Percentiles rank a stretch among this genome's conserved stretches.
Conservation (phyloP, 2,888 invertebrate species). For the Mantis religiosa region DNA sequence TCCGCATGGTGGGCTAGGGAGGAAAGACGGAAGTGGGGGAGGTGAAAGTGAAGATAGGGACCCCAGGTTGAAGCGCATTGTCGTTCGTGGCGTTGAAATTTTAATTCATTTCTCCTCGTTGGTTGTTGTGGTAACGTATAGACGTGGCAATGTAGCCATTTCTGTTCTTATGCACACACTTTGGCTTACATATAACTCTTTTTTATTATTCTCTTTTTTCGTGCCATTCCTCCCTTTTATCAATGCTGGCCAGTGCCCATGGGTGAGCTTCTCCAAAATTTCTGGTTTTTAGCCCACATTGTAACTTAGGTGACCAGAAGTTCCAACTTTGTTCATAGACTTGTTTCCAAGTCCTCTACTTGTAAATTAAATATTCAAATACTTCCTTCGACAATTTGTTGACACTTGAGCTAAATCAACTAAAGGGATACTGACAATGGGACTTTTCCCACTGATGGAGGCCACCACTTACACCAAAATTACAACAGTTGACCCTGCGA, state of each 20-base stretch:
- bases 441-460: no score
- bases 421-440: no score
- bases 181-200: background rate
- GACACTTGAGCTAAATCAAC: no score
- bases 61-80: constrained; percentile 21
- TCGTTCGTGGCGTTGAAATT: constrained; percentile 31
- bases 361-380: no score
- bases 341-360: no score
- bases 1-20: constrained; percentile 14
- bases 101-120: constrained; percentile 28
- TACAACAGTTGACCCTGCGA: no score
- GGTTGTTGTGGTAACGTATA: background rate
- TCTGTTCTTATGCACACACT: background rate
- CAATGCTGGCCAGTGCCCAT: background rate
- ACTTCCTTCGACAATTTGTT: no score
- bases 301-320: background rate
- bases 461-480: no score
- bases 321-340: no score
- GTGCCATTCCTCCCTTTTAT: background rate
- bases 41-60: background rate
- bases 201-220: background rate
- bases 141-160: background rate
- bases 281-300: background rate
- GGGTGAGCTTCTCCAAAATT: background rate
- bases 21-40: constrained; percentile 3